Evolutionary conservation across 2,797 vertebrate genomes (phyloP).

Genomic region (Capromys pilorides): DNA sequence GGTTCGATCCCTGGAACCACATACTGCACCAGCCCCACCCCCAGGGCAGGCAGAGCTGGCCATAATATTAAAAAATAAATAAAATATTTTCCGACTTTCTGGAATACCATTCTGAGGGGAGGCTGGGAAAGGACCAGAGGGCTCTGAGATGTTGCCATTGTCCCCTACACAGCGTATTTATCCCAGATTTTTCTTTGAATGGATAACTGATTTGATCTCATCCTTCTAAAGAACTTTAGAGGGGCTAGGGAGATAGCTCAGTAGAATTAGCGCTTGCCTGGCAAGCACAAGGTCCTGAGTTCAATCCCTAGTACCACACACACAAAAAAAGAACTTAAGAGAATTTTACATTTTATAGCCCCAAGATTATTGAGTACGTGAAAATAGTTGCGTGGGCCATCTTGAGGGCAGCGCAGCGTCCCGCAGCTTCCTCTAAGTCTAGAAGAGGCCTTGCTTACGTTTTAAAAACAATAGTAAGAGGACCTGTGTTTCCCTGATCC

Average conservation of each 20-base stretch:
- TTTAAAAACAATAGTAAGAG: not conserved
- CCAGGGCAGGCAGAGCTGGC: no score
- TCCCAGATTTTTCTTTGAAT: not conserved
- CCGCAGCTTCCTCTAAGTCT: not conserved
- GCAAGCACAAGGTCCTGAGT: no score
- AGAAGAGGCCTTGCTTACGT: not conserved
- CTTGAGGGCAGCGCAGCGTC: not conserved
- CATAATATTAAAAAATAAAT: not conserved
- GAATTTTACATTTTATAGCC: slow-evolving; percentile 13
- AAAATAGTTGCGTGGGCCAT: not conserved
- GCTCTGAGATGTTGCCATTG: not conserved
- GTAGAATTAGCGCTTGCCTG: no score
- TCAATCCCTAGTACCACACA: no score
- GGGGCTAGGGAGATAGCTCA: no score
- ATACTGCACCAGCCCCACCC: no score
- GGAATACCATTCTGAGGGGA: not conserved
- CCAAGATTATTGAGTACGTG: slow-evolving; percentile 12
- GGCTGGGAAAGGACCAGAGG: not conserved
- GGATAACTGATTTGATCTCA: not conserved
- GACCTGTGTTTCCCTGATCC: not conserved
- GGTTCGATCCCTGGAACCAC: no score
- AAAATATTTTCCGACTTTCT: slow-evolving; percentile 32
- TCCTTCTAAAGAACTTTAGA: not conserved
- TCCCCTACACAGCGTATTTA: not conserved
- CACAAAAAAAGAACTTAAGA: not conserved